Conservation (phyloP, 2,797 vertebrate genomes). For the Benthosema pterotum region DNA sequence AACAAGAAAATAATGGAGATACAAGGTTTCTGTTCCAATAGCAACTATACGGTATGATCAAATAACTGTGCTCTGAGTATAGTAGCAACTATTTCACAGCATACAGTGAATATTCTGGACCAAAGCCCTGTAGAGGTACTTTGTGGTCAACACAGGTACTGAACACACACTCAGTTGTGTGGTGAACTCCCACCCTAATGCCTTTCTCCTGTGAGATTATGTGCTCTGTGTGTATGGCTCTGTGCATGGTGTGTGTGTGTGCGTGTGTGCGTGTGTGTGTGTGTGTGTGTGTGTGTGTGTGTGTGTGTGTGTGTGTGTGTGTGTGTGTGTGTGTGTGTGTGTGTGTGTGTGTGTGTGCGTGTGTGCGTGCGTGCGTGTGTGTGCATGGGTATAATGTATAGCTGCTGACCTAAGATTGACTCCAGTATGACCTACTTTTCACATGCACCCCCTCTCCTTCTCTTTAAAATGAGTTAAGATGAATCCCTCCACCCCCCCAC, state of each 20-base stretch:
- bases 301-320: slow-evolving; percentile 15
- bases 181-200: slow-evolving; percentile 1
- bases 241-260: slow-evolving; percentile 1
- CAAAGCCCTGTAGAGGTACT: not conserved
- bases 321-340: slow-evolving; percentile 5
- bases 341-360: slow-evolving; percentile 11
- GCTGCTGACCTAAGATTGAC: slow-evolving; percentile 59
- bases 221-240: slow-evolving; percentile 18
- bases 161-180: not conserved
- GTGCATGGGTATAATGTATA: not conserved
- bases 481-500: slow-evolving; percentile 22
- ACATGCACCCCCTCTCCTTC: slow-evolving; percentile 18
- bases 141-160: not conserved
- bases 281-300: slow-evolving; percentile 23
- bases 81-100: slow-evolving; percentile 16
- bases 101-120: slow-evolving; percentile 9
- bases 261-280: not conserved
- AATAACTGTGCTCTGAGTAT: slow-evolving; percentile 22
- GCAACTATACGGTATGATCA: slow-evolving; percentile 38
- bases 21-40: no score
- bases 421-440: slow-evolving; percentile 59
- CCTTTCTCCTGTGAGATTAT: slow-evolving; percentile 19
- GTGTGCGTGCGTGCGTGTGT: not conserved
- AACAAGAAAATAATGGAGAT: no score
- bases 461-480: slow-evolving; percentile 41